These are phyloP conservation scores for Stercorarius parasiticus DNA, from an alignment of 2,113 vertebrate genomes.

Conservation along the genomic window DNA sequence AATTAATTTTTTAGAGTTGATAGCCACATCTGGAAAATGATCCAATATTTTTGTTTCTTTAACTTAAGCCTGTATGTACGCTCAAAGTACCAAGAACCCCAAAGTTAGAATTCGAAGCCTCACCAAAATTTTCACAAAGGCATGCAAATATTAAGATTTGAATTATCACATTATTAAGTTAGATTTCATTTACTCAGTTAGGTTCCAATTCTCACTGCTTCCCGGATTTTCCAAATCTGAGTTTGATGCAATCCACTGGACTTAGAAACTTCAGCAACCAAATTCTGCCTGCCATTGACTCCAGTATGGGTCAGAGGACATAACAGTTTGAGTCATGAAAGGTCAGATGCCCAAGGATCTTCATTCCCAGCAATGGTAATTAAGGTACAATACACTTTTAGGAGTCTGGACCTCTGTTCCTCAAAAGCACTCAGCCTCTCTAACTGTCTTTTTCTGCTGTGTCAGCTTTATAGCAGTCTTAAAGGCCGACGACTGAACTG, in stretches of 20 bases:
- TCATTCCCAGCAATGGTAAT: background rate
- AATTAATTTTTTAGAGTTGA: background rate
- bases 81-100: background rate
- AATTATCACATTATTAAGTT: background rate
- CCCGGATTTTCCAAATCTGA: background rate
- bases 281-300: background rate
- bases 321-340: background rate
- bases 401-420: background rate
- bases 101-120: background rate
- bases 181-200: background rate
- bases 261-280: background rate
- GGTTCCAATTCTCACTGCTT: background rate
- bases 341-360: background rate
- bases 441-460: background rate
- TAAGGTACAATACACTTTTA: background rate
- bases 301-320: background rate
- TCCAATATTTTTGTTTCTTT: background rate
- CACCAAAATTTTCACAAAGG: background rate
- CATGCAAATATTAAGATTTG: background rate
- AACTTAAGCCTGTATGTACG: background rate
- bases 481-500: background rate
- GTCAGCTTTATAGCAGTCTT: background rate
- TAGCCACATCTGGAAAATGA: background rate
- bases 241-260: background rate
- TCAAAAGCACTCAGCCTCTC: background rate